Evolutionary conservation across 2,888 invertebrate species (phyloP).

Genomic region (Sarcophaga variegata): DNA sequence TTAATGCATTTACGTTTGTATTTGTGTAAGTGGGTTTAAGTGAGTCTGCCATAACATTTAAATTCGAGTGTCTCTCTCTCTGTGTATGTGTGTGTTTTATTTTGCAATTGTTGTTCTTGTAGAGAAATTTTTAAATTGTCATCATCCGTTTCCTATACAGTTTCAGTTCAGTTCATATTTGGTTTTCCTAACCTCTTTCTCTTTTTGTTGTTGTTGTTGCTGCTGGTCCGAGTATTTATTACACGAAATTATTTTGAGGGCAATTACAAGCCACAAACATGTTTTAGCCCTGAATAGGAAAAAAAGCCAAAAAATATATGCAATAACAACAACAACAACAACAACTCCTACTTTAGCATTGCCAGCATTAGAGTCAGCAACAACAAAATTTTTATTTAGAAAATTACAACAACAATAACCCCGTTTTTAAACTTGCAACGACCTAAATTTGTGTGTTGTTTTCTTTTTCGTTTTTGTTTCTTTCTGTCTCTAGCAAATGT

Average conservation of each 20-base stretch:
- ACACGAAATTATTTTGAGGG: constrained; percentile 68
- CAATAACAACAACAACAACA: constrained; percentile 19
- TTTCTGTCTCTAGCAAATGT: constrained; percentile 37
- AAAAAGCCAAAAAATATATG: constrained; percentile 22
- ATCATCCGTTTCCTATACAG: constrained; percentile 59
- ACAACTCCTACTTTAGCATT: constrained; percentile 7
- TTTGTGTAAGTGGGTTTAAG: background rate
- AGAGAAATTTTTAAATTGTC: constrained; percentile 57
- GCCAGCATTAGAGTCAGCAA: too few relatives aligned
- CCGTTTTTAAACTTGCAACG: constrained; percentile 53
- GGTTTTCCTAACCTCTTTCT: background rate
- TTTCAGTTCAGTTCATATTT: constrained; percentile 20
- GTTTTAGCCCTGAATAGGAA: constrained; percentile 63
- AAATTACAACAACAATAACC: constrained; percentile 14
- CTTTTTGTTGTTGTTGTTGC: background rate
- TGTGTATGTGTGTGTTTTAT: background rate
- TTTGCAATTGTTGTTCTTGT: constrained; percentile 26
- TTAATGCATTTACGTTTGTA: background rate
- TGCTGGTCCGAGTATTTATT: constrained; percentile 61
- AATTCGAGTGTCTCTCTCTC: background rate
- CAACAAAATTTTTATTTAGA: too few relatives aligned
- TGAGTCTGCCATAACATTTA: background rate
- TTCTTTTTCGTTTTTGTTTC: background rate
- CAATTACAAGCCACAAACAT: constrained; percentile 67
- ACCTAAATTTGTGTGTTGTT: constrained; percentile 50